A percentile compares a stretch with the other conserved stretches of the same genome.
Conservation (phyloP, 2,888 invertebrate genomes). For the Eurytoma californica region DNA sequence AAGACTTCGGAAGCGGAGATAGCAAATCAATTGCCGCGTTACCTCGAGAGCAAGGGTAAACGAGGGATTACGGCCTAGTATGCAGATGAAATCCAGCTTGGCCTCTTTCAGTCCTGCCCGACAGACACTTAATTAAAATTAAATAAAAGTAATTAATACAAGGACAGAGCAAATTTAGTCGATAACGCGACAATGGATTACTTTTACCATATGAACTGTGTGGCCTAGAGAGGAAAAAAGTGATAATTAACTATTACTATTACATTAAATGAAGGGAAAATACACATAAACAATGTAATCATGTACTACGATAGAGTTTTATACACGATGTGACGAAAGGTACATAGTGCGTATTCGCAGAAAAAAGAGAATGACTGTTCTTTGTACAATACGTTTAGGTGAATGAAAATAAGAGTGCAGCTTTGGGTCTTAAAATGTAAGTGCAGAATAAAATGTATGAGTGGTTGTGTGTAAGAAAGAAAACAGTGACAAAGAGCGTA, state of each 20-base stretch:
- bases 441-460: conserved; percentile 60
- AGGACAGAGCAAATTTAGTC: conserved; percentile 65
- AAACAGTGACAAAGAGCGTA: conserved; percentile 54
- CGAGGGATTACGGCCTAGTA: conserved; percentile 70
- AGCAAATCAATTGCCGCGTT: conserved; percentile 38
- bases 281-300: conserved; percentile 71
- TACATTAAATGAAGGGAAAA: conserved; percentile 65
- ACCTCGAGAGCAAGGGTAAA: conserved; percentile 34
- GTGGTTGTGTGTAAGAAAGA: conserved; percentile 57
- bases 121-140: conserved; percentile 58
- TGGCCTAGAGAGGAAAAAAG: conserved; percentile 75
- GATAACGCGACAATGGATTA: conserved; percentile 62
- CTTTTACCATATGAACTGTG: conserved; percentile 72
- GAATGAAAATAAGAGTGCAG: conserved; percentile 73
- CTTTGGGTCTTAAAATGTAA: conserved; percentile 73
- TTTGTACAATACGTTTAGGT: conserved; percentile 75
- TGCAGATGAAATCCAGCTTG: conserved; percentile 74
- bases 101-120: conserved; percentile 73
- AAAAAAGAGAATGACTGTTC: conserved; percentile 72
- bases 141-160: conserved; percentile 48
- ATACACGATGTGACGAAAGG: conserved; percentile 74
- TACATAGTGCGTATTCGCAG: conserved; percentile 70
- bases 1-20: conserved; percentile 29
- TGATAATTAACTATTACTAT: conserved; percentile 72
- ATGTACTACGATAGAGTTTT: conserved; percentile 75